Percentiles rank a stretch among this genome's conserved stretches.
These are phyloP conservation scores for Falco concolor DNA, from an alignment of 2,797 vertebrate species.

Conservation along the genomic window DNA sequence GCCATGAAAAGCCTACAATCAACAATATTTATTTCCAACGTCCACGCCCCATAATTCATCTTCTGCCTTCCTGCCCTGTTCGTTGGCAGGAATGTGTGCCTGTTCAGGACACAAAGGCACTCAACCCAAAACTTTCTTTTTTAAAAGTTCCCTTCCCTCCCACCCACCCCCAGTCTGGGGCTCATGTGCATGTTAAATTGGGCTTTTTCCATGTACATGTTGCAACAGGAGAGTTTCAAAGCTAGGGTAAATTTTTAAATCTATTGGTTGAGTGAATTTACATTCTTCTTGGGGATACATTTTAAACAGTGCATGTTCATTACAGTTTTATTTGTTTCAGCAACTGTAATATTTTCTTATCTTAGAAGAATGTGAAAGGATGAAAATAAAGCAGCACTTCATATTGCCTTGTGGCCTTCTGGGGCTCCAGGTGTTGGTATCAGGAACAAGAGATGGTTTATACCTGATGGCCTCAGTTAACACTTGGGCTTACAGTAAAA, in stretches of 20 bases:
- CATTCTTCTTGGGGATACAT: not conserved
- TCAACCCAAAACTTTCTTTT: not conserved
- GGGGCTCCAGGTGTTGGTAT: not conserved
- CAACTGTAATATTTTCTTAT: not conserved
- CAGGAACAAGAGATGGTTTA: not conserved
- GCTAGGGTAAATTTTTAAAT: not conserved
- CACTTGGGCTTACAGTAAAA: not conserved
- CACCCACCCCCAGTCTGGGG: not conserved
- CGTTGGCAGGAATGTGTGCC: not conserved
- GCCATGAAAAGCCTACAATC: not conserved
- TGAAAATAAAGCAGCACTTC: not conserved
- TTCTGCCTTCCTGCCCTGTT: not conserved
- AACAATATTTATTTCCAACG: not conserved
- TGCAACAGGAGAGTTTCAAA: constrained; percentile 16
- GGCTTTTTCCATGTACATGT: not conserved
- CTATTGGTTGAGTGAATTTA: not conserved
- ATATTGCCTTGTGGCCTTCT: not conserved
- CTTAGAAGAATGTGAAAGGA: not conserved
- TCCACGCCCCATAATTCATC: not conserved
- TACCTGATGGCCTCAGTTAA: not conserved
- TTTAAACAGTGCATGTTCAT: not conserved
- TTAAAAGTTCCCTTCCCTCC: not conserved
- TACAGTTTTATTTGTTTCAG: not conserved
- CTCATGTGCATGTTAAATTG: constrained; percentile 38
- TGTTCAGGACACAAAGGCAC: not conserved